Conservation (phyloP, 2,113 vertebrate species). For the Tamias sibiricus region DNA sequence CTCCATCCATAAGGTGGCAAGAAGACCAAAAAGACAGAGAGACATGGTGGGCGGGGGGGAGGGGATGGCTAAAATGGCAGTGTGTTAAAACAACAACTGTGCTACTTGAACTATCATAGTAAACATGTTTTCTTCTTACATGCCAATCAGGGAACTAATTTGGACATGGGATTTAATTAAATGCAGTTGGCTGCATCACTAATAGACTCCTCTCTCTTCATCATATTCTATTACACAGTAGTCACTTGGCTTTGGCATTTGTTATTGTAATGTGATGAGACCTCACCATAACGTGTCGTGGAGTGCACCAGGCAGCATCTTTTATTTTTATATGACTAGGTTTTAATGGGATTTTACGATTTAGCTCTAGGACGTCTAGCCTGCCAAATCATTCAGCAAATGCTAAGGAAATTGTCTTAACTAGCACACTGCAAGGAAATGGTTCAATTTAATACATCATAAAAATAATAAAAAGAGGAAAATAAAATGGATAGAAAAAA, state of each 20-base stretch:
- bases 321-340: slow-evolving; percentile 79
- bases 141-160: slow-evolving; percentile 75
- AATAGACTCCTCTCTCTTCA: slow-evolving; percentile 62
- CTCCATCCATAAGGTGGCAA: background rate
- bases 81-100: slow-evolving; percentile 47
- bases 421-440: slow-evolving; percentile 74
- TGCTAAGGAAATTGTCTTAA: slow-evolving; percentile 81
- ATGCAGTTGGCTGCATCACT: slow-evolving; percentile 58
- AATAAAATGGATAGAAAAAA: slow-evolving; percentile 67
- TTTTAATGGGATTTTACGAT: slow-evolving; percentile 79
- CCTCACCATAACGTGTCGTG: slow-evolving; percentile 63
- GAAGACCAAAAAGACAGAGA: background rate
- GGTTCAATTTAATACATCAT: slow-evolving; percentile 76
- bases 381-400: slow-evolving; percentile 78
- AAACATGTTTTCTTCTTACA: slow-evolving; percentile 75
- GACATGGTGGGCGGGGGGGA: background rate
- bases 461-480: slow-evolving; percentile 76
- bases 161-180: slow-evolving; percentile 76
- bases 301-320: slow-evolving; percentile 62
- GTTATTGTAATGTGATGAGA: slow-evolving; percentile 78
- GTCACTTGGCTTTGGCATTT: slow-evolving; percentile 72
- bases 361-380: slow-evolving; percentile 73
- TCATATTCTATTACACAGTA: slow-evolving; percentile 69
- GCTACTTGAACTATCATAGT: slow-evolving; percentile 57
- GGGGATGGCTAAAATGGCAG: background rate